Evolutionary conservation across 1,140 invertebrate genomes (phyloP), one percentile per base, ranked within the genome.

Genomic region (Zaprionus gabonicus): DNA sequence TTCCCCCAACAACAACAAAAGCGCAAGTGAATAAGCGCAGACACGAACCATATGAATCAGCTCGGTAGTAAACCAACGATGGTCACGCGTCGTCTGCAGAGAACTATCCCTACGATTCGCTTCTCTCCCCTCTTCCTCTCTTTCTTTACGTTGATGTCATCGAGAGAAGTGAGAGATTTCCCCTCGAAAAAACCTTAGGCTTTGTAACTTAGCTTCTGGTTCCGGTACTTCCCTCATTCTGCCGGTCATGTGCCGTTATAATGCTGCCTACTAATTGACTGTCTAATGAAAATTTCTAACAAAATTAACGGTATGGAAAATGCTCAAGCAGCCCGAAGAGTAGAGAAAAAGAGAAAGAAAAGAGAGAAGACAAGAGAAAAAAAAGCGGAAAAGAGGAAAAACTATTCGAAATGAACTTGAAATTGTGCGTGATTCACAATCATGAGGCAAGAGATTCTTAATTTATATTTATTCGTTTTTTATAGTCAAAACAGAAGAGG

Each of bases 21-120:
- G 78, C 81, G 84, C 67, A 90, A 88, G 85, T 88, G 84, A 87
- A 79, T 84, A 84, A 87, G 81, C 84, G 36, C 58, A 62, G 81
- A 87, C 83, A 81, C 81, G 74, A 81, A 83, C 80, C 83, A 36
- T 36, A 46, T 55, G 62, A 64, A 55, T 41, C 34, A 17, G 36
- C 31, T 7, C 20, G 34, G 51, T 10, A 34, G 31, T 10, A 34
- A 34, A 34, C 31, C 15, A 60, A 56, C 55, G n/a, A 31, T 72
- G 60, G 74, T 67, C 69, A 76, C 63, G 69, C 69, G 69, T 65
- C 66, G 74, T 84, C 82, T 78, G 78, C 81, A 28, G 64, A 53
- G 59, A 34, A 34, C 2, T 41, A 15, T 15, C 6, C 15, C 15
- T 17, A 17, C 38, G 10, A 13, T 36, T 9, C 41, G 34, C 25